Base-by-base conservation (phyloP, 2,888 invertebrate species). In the Orthosia gothica region DNA sequence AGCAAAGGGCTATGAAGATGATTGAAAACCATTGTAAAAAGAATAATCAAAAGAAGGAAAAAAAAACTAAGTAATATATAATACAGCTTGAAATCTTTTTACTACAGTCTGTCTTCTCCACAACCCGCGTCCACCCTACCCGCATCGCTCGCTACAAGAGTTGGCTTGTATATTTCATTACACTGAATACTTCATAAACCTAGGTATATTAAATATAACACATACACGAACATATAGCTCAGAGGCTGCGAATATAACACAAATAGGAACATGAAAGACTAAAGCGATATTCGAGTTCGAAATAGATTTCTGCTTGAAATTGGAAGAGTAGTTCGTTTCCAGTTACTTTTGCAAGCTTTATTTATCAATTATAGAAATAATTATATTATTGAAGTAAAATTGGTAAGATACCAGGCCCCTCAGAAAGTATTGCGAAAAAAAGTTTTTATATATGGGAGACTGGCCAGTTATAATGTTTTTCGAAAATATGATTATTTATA, bases 141-240 rank as follows among this genome's bases (percentile, higher is more conserved):
- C 32, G 0, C 26, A 50, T 57, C 66, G 4, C 65, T 65, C 50
- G 63, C 63, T 65, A 58, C 84, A 74, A 74, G 61, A 70, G 64
- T 62, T 70, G 61, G 57, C 70, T 84, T 84, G 67, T 81, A 84
- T 81, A 84, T 81, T 81, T 81, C 81, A 84, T 81, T 84, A 74
- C 61, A 68, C 52, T 45, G 84, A 80, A 81, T 75, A 68, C 67
- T 84, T 74, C 59, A 63, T 55, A 66, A 47, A 70, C 5, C 15
- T 59, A 57, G n/a, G 40, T 68, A 64, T 49, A 75, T 18, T 7
- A 59, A n/a, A 62, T 23, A 52, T n/a, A 50, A n/a, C 15, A 55
- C 3, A n/a, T 13, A 52, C 7, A 47, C 15, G 26, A 18, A 16
- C 3, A 54, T 16, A 23, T 59, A 47, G 13, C 50, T 26, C 20